Conservation (phyloP, 2,113 vertebrate species). For the Podiceps cristatus region DNA sequence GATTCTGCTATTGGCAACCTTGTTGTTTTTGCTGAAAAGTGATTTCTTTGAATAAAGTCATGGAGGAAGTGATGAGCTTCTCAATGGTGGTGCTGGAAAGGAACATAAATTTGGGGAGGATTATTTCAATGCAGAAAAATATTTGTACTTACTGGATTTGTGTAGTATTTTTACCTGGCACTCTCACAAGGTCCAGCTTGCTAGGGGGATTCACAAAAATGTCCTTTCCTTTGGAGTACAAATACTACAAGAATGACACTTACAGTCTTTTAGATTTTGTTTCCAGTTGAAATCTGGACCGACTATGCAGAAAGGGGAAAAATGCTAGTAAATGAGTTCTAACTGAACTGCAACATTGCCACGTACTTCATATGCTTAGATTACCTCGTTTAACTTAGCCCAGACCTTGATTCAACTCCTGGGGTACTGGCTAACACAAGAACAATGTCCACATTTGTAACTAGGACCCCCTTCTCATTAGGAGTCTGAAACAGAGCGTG, state of each 20-base stretch:
- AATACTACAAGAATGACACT: neutral
- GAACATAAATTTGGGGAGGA: neutral
- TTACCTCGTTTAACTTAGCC: neutral
- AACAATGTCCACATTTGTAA: neutral
- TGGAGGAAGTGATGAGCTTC: neutral
- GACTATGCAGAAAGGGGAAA: neutral
- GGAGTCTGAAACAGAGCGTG: neutral
- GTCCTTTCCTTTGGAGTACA: neutral
- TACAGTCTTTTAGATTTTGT: neutral
- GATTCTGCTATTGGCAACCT: neutral
- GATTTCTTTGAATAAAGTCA: neutral
- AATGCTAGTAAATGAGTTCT: neutral
- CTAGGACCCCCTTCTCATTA: neutral
- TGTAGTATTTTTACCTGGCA: neutral
- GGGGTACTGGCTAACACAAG: neutral
- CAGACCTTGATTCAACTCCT: neutral
- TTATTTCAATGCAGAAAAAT: neutral
- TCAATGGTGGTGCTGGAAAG: neutral
- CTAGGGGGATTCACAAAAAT: accelerated
- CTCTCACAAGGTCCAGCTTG: neutral
- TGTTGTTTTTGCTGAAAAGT: neutral
- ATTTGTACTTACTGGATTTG: neutral
- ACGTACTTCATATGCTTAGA: neutral
- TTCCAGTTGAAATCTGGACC: neutral
- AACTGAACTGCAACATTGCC: neutral